These are phyloP conservation scores for Cerastoderma edule DNA, from an alignment of 2,888 invertebrate genomes.

Conservation along the genomic window DNA sequence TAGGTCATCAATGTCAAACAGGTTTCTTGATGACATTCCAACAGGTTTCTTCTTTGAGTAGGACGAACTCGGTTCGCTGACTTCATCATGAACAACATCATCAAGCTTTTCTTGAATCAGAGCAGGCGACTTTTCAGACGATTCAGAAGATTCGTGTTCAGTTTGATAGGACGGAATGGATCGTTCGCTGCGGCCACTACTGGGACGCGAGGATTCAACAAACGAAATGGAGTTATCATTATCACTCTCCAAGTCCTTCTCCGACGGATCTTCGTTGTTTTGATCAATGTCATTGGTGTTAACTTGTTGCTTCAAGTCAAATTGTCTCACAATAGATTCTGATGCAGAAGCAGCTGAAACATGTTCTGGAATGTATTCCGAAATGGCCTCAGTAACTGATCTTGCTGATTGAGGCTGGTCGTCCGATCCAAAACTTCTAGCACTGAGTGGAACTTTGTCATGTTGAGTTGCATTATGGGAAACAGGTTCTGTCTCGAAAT, in stretches of 20 bases:
- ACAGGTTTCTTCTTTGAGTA: slow-evolving; percentile 28
- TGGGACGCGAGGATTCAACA: slow-evolving; percentile 66
- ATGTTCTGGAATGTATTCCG: slow-evolving; percentile 66
- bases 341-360: slow-evolving; percentile 55
- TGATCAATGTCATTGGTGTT: slow-evolving; percentile 26
- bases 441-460: slow-evolving; percentile 54
- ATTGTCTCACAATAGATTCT: slow-evolving; percentile 54
- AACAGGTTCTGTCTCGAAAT: slow-evolving; percentile 62
- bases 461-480: slow-evolving; percentile 56
- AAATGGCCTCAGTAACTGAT: slow-evolving; percentile 63
- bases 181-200: slow-evolving; percentile 69
- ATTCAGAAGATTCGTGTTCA: slow-evolving; percentile 65
- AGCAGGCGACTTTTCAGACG: slow-evolving; percentile 50
- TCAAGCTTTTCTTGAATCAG: slow-evolving; percentile 18
- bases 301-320: slow-evolving; percentile 48
- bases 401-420: slow-evolving; percentile 50
- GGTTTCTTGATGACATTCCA: slow-evolving; percentile 33
- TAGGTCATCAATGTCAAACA: slow-evolving; percentile 63
- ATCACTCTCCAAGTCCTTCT: slow-evolving; percentile 64
- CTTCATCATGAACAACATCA: slow-evolving; percentile 63
- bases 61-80: slow-evolving; percentile 43
- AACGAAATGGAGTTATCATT: slow-evolving; percentile 55
- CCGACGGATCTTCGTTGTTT: slow-evolving; percentile 56
- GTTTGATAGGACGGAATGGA: slow-evolving; percentile 55
- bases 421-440: slow-evolving; percentile 58